A percentile compares a stretch with the other conserved stretches of the same genome.
Evolutionary conservation across 2,888 invertebrate species (phyloP).

Genomic region (Rambutsinella grinnellia): DNA sequence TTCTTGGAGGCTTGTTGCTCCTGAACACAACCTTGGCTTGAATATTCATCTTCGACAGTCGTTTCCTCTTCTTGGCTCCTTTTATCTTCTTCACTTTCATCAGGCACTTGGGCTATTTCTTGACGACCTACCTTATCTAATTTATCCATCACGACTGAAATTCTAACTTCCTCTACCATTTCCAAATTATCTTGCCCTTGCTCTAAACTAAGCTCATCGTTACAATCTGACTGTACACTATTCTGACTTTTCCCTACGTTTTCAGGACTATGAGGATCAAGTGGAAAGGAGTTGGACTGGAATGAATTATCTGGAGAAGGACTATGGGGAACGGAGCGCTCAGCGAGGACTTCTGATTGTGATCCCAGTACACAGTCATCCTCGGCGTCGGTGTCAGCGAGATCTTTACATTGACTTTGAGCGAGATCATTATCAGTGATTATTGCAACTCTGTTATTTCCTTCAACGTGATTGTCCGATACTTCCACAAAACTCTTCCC

Average conservation of each 20-base stretch:
- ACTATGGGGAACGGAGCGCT: neutral
- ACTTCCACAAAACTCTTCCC: constrained; percentile 3
- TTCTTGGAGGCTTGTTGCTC: neutral
- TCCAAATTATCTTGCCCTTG: neutral
- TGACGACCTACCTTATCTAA: neutral
- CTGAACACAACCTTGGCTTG: constrained; percentile 45
- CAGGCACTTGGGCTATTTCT: neutral
- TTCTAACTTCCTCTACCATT: neutral
- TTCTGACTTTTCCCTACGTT: neutral
- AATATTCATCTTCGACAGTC: no score
- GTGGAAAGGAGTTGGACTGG: neutral
- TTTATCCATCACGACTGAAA: neutral
- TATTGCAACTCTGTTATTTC: constrained; percentile 20
- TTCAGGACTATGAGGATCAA: neutral
- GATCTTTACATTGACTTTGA: constrained; percentile 1
- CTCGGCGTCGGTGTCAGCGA: neutral
- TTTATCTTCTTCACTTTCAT: neutral
- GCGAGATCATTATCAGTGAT: constrained; percentile 44
- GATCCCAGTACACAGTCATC: neutral
- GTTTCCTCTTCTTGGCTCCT: neutral
- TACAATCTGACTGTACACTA: neutral
- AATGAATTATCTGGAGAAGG: constrained; percentile 16
- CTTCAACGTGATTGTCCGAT: constrained; percentile 26
- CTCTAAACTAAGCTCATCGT: neutral
- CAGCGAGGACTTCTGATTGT: neutral